These are phyloP conservation scores for Poecilus cupreus DNA, from an alignment of 2,888 invertebrate genomes.

Conservation along the genomic window DNA sequence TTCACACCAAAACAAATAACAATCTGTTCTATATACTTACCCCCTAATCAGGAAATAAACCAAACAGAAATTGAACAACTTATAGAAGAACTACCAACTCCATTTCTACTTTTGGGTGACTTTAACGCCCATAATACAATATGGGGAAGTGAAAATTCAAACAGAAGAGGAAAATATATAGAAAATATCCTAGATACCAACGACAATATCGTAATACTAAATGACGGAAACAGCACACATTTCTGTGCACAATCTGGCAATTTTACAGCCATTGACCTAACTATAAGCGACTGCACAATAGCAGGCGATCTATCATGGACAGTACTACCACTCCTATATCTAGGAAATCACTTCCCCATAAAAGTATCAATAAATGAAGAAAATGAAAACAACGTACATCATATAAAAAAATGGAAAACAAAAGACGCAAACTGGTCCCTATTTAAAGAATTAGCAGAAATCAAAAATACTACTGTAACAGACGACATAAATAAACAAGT, in stretches of 20 bases:
- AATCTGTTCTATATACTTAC: slow-evolving; percentile 61
- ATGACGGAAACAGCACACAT: slow-evolving; percentile 15
- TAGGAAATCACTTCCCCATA: slow-evolving; percentile 32
- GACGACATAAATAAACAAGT: neutral
- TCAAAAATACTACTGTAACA: neutral
- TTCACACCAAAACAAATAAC: slow-evolving; percentile 40
- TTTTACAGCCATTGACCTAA: neutral
- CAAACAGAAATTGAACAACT: slow-evolving; percentile 46
- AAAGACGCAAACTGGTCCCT: neutral
- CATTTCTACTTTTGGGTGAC: slow-evolving; percentile 60
- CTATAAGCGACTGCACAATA: neutral
- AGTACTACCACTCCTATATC: neutral
- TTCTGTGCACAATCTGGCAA: slow-evolving; percentile 8
- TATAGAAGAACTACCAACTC: slow-evolving; percentile 60
- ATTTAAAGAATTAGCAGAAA: neutral
- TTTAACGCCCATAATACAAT: slow-evolving; percentile 59
- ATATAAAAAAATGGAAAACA: neutral
- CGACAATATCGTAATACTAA: neutral
- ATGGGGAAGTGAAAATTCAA: slow-evolving; percentile 55
- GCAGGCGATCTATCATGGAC: neutral
- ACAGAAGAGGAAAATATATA: slow-evolving; percentile 59
- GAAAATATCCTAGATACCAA: slow-evolving; percentile 53
- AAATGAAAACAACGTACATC: too few relatives aligned
- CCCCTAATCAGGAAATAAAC: neutral
- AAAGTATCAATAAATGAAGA: slow-evolving; percentile 1